Base-by-base conservation (phyloP, 2,797 vertebrate species). In the Morus bassanus region DNA sequence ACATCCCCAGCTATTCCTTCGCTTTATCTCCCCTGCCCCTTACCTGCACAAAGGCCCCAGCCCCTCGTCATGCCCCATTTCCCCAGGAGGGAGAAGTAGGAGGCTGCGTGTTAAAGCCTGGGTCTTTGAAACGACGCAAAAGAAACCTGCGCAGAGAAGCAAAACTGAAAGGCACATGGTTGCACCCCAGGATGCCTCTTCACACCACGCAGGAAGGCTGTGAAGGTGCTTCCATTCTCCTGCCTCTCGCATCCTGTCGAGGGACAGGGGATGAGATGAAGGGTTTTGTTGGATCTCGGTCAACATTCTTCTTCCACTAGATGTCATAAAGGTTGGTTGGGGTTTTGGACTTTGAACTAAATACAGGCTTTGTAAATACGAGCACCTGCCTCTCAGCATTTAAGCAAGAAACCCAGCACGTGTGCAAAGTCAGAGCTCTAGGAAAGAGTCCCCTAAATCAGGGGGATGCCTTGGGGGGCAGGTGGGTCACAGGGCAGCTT, bases 121-220 rank as follows among this genome's bases (percentile, higher is more conserved):
- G 15, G 19, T 69, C 35, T 70, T 76, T 5, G 2, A 69, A 88
- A 30, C 1, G 3, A 54, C 0, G 1, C 1, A 4, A 46, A 9
- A 4, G 51, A 91, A 89, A 72, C 27, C 18, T 31, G 23, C 5
- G 46, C 24, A 65, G 67, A 91, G 78, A 76, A 86, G 24, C 51
- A 63, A 74, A 73, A 43, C 33, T 8, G 43, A 59, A 74, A 82
- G 28, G 60, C 30, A 25, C 8, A 0, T 1, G 22, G 50, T 4
- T 72, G 54, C 14, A 41, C 16, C 28, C 27, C 57, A 16, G 54
- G 51, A 59, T 25, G 35, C 10, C 6, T 83, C 83, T 70, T 43
- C 56, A 63, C 18, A 17, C 16, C 2, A 0, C 0, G 6, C 43
- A 43, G 35, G 11, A 77, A 83, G 31, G 56, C 48, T 83, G 21